Evolutionary conservation across 2,888 invertebrate genomes (phyloP).

Genomic region (Automeris io): DNA sequence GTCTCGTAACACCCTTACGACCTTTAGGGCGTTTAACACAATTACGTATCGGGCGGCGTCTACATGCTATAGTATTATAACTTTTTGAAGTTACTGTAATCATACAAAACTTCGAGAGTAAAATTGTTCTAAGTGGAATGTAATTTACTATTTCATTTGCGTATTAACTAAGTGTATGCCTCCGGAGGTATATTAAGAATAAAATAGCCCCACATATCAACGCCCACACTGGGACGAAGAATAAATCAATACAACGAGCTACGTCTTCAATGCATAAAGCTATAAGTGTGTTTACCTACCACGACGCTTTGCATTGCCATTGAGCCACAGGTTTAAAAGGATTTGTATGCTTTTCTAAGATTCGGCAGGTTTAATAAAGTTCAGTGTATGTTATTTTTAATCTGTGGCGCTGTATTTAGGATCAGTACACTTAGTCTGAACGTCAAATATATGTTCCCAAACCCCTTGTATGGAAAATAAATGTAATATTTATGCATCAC

Average conservation of each 20-base stretch:
- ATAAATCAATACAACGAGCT: constrained; percentile 59
- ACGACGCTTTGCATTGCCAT: constrained; percentile 17
- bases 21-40: too few relatives aligned
- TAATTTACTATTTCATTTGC: not conserved
- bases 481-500: constrained; percentile 55
- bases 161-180: constrained; percentile 4
- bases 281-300: constrained; percentile 25
- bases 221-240: constrained; percentile 43
- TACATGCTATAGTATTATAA: too few relatives aligned
- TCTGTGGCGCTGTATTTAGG: not conserved
- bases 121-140: too few relatives aligned
- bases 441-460: constrained; percentile 37
- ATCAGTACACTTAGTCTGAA: too few relatives aligned
- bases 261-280: constrained; percentile 45
- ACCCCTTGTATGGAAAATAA: constrained; percentile 51
- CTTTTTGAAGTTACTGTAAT: too few relatives aligned
- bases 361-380: constrained; percentile 12
- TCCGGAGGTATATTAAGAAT: constrained; percentile 20
- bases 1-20: too few relatives aligned
- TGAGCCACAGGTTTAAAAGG: constrained; percentile 16
- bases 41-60: too few relatives aligned
- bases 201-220: constrained; percentile 43
- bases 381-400: not conserved
- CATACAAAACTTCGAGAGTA: too few relatives aligned
- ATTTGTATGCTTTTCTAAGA: constrained; percentile 15